phyloP scores from a whole-genome alignment of 1,140 invertebrate species.

The Pemphigus obesinymphae region DNA sequence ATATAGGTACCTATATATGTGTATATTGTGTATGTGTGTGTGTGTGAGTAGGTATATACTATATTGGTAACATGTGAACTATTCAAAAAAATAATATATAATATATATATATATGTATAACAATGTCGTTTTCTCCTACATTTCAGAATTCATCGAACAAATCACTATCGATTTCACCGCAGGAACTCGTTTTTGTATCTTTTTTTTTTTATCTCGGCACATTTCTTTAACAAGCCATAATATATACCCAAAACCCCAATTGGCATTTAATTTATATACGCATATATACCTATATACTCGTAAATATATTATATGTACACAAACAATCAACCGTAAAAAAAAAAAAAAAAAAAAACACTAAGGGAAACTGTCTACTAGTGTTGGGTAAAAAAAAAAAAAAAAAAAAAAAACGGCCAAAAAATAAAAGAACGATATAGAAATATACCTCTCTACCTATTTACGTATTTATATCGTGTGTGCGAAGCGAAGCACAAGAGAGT shows the following conservation, averaged over 20 bases:
- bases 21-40: no score
- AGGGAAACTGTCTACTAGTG: slow-evolving; percentile 12
- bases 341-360: background rate
- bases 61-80: background rate
- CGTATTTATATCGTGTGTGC: background rate
- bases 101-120: background rate
- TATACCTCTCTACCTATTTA: background rate
- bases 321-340: no score
- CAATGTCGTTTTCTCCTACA: background rate
- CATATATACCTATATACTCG: background rate
- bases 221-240: background rate
- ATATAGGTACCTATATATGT: background rate
- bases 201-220: background rate
- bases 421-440: slow-evolving; percentile 10
- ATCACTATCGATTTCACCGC: slow-evolving; percentile 39
- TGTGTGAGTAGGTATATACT: no score
- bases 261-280: background rate
- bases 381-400: slow-evolving; percentile 6
- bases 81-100: background rate
- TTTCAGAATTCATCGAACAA: background rate
- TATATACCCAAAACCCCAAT: background rate
- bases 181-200: slow-evolving; percentile 15
- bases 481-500: slow-evolving; percentile 1
- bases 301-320: background rate
- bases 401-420: background rate